Evolutionary conservation across 92 coral and sea anemone species (phyloP), one percentile per base, ranked within the genome.

Genomic region (Micromussa lordhowensis): DNA sequence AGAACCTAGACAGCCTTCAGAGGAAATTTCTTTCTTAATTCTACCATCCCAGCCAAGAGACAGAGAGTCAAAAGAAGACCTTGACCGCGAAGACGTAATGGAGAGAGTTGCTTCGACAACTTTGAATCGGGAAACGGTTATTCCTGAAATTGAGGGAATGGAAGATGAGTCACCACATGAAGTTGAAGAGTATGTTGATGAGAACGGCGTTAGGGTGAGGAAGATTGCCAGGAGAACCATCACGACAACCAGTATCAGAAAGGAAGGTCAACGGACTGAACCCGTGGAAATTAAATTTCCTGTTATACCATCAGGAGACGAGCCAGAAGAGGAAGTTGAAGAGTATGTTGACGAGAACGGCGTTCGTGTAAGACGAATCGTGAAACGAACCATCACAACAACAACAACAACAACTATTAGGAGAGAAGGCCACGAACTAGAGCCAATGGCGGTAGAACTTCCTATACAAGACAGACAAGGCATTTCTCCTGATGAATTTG

Each of bases 301-400:
- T 70, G 80, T 68, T 14, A 19, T 35, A 85, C 70, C 29, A 11
- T 53, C 90, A 4, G 76, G 36, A 3, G 75, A n/a, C 11, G 90
- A 88, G 70, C 68, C 57, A 12, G 36, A 68, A 35, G 96, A 91
- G 32, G 82, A 91, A 32, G 92, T 91, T 31, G 96, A 92, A 21
- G 96, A 92, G 57, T 92, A 66, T 82, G 75, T 88, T 4, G 96
- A 94, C 44, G 96, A 92, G 14, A 85, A 90, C 38, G 96, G 98
- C 26, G 91, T 77, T 75, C 86, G 72, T 28, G 94, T 91, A 26
- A 93, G 75, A 77, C 70, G 91, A 24, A 73, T 89, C 40, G 82
- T 89, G n/a, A 91, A 72, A 16, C 89, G 89, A 22, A 79, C 80
- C 35, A 74, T 93, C 31, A 89, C 94, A 22, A 96, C 99, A 59